Conservation (phyloP, 2,888 invertebrate species). For the Euphydryas editha region DNA sequence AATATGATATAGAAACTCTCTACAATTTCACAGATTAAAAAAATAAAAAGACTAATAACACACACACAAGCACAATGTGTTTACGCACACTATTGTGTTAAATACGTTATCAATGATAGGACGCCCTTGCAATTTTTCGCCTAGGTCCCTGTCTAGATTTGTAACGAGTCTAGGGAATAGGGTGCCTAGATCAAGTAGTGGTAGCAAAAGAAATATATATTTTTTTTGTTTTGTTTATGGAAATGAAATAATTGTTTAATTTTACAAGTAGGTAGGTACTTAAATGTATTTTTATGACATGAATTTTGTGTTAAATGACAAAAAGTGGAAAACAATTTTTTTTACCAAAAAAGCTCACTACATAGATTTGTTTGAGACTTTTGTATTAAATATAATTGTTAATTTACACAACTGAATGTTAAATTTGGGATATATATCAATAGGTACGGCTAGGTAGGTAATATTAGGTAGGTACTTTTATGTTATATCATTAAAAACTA, state of each 20-base stretch:
- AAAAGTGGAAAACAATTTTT: too few relatives aligned
- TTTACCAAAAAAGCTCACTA: not conserved
- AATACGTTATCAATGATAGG: constrained; percentile 54
- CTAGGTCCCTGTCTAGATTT: constrained; percentile 76
- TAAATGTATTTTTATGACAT: too few relatives aligned
- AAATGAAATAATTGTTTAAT: too few relatives aligned
- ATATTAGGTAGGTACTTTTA: too few relatives aligned
- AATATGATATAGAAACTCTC: constrained; percentile 1
- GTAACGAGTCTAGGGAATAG: constrained; percentile 72
- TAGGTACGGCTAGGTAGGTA: too few relatives aligned
- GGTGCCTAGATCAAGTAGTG: constrained; percentile 79
- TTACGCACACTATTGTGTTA: constrained; percentile 40
- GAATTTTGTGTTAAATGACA: too few relatives aligned
- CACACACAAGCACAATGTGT: constrained; percentile 8
- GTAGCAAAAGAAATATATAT: constrained; percentile 49
- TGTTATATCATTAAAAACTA: too few relatives aligned
- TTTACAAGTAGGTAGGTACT: too few relatives aligned
- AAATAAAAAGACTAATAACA: constrained; percentile 34
- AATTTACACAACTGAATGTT: too few relatives aligned
- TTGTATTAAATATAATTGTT: too few relatives aligned
- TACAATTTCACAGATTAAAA: constrained; percentile 17
- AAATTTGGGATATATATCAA: too few relatives aligned
- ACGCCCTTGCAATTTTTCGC: constrained; percentile 76
- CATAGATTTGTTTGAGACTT: too few relatives aligned
- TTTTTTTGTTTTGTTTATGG: not conserved